Conservation (phyloP, 2,888 invertebrate species). For the Cheilosia vernalis region DNA sequence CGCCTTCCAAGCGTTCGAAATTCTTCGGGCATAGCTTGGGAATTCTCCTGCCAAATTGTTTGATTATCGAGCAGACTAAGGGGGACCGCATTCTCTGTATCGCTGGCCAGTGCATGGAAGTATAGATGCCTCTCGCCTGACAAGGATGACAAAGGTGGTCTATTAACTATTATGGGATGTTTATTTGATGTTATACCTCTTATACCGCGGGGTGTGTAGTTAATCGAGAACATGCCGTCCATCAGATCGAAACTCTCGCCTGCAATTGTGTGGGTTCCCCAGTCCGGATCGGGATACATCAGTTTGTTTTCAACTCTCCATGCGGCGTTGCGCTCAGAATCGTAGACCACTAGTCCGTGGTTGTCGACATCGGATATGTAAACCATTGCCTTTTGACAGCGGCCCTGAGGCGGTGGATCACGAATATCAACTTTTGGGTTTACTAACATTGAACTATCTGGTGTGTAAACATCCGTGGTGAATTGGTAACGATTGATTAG, state of each 20-base stretch:
- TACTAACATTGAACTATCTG: constrained; percentile 79
- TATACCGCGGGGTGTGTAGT: constrained; percentile 78
- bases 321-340: constrained; percentile 83
- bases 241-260: constrained; percentile 86
- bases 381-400: constrained; percentile 85
- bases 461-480: constrained; percentile 77
- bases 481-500: constrained; percentile 82
- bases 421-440: constrained; percentile 84
- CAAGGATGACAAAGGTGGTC: constrained; percentile 10
- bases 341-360: constrained; percentile 86
- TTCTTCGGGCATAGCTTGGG: constrained; percentile 83
- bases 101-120: constrained; percentile 87
- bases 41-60: constrained; percentile 83
- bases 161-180: constrained; percentile 35
- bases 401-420: constrained; percentile 81
- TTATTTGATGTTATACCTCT: constrained; percentile 19
- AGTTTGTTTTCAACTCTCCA: constrained; percentile 87
- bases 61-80: constrained; percentile 85
- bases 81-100: constrained; percentile 85
- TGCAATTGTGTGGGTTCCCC: constrained; percentile 85
- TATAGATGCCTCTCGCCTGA: constrained; percentile 84
- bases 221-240: constrained; percentile 87
- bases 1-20: constrained; percentile 85
- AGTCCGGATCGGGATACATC: constrained; percentile 85
- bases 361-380: constrained; percentile 87